Base-by-base conservation (phyloP, 2,888 invertebrate genomes). In the Lasioglossum zephyrum region DNA sequence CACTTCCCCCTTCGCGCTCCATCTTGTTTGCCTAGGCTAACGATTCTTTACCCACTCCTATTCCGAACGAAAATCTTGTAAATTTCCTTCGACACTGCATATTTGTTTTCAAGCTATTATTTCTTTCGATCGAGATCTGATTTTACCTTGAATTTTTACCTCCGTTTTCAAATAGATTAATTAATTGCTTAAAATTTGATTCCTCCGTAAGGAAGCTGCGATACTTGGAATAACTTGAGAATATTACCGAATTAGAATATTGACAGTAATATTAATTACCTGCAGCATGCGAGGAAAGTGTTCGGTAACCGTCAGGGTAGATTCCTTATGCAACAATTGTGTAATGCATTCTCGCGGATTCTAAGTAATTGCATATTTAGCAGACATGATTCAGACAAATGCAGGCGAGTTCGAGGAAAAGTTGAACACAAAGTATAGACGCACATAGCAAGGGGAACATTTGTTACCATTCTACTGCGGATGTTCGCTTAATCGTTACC, bases 301-400 rank as follows among this genome's bases (percentile, higher is more conserved):
- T 70, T 41, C 36, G 1, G 63, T 16, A 18, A 66, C 16, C 8
- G 3, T 22, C 41, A 41, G 11, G 16, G 31, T 16, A n/a, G 41
- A 70, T 41, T 41, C 13, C 4, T 70, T 70, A 41, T 41, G 39
- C 39, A 70, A 70, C 39, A 41, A 41, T 70, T 41, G 39, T 41
- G 70, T 41, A 70, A 41, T 2, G 6, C 18, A 66, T 66, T 66
- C 66, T 22, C 36, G 18, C 8, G 36, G 66, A 69, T 39, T 39
- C 36, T 70, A 70, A 70, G 13, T 70, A 41, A 70, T n/a, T 70
- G 41, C 70, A 70, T 41, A 39, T 41, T 70, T 39, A 70, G 41
- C n/a, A 11, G 70, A 41, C 22, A 41, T n/a, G n/a, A 22, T 39
- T 70, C 39, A 41, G 39, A 70, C n/a, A 41, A 70, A 70, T 41